A percentile compares a stretch with the other conserved stretches of the same genome.
These are phyloP conservation scores for Endotricha flammealis DNA, from an alignment of 2,888 invertebrate genomes.

Conservation along the genomic window DNA sequence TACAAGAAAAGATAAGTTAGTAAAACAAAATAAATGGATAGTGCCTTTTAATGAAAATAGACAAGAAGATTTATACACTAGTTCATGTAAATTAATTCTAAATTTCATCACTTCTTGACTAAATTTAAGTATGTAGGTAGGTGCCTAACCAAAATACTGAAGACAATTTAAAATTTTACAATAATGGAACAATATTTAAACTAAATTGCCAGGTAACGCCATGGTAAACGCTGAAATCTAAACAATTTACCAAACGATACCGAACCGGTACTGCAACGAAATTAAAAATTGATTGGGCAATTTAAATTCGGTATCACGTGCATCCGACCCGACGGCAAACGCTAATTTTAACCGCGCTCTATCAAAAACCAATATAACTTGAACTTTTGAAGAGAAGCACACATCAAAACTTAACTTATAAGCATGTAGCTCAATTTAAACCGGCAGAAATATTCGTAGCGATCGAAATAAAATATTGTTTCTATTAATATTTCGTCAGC, in stretches of 20 bases:
- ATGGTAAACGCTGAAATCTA: constrained; percentile 7
- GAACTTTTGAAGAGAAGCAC: background rate
- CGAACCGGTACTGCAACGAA: constrained; percentile 40
- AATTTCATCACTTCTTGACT: no score
- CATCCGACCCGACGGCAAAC: constrained; percentile 36
- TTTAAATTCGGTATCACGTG: constrained; percentile 68
- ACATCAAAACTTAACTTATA: background rate
- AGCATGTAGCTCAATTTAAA: constrained; percentile 3
- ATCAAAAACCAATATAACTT: constrained; percentile 28
- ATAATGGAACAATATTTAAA: no score
- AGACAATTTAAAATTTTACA: no score
- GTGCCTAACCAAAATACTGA: no score
- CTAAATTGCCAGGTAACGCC: constrained; percentile 1
- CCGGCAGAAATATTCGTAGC: constrained; percentile 10
- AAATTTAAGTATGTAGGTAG: no score
- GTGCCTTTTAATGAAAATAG: no score
- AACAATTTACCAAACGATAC: constrained; percentile 10
- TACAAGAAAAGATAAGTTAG: no score
- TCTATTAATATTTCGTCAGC: constrained; percentile 33
- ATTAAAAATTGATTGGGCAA: constrained; percentile 67
- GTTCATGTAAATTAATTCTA: no score
- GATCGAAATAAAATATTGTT: constrained; percentile 24
- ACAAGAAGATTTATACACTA: no score
- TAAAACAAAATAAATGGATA: no score
- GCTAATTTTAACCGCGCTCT: constrained; percentile 38